These are phyloP conservation scores for Sialis lutaria DNA, from an alignment of 2,888 invertebrate species.

Conservation along the genomic window DNA sequence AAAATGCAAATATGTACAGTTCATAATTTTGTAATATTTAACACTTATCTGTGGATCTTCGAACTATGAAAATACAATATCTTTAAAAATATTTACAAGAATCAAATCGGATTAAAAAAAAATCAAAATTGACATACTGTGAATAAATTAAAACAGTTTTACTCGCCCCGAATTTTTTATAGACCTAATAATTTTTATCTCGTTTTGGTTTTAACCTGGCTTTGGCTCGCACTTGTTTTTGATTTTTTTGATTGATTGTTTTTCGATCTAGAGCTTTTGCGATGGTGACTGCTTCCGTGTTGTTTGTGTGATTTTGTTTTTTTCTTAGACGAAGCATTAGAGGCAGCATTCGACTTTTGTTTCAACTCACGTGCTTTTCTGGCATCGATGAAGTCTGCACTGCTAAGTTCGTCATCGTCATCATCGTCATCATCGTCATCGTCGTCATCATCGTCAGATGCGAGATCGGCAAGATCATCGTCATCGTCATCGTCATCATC, in stretches of 20 bases:
- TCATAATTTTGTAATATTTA: no score
- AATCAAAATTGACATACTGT: no score
- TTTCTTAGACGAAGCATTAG: background rate
- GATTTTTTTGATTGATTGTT: conserved; percentile 33
- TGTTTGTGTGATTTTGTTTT: conserved; percentile 2
- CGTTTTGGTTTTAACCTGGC: no score
- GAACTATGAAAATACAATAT: no score
- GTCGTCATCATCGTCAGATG: conserved; percentile 41
- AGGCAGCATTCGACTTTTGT: conserved; percentile 25
- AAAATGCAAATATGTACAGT: no score
- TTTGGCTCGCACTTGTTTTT: background rate
- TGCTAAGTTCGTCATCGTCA: conserved; percentile 47
- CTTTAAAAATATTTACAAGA: no score
- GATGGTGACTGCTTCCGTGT: conserved; percentile 17
- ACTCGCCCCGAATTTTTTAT: no score
- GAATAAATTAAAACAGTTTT: no score
- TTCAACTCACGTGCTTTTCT: conserved; percentile 74
- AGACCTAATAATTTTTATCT: no score
- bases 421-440: conserved; percentile 52
- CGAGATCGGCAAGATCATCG: conserved; percentile 27
- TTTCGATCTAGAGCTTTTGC: conserved; percentile 24
- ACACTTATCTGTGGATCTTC: no score
- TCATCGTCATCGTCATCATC: conserved; percentile 45
- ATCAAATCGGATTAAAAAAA: no score
- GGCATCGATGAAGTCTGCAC: conserved; percentile 49